Conservation (phyloP, 2,113 vertebrate species). For the Theropithecus gelada region DNA sequence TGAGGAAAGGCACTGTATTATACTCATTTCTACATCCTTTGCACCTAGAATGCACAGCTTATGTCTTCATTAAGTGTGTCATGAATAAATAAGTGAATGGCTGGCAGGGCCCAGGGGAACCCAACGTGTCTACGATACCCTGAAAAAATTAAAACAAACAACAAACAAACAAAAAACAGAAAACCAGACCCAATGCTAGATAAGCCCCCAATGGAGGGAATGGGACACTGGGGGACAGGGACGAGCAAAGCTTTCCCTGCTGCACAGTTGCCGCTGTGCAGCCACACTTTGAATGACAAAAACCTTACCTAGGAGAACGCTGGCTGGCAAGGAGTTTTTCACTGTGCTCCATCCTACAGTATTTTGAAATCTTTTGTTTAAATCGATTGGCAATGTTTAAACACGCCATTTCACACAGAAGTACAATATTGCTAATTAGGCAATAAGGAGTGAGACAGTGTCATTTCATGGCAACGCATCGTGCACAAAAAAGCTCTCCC, state of each 20-base stretch:
- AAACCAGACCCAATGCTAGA: background rate
- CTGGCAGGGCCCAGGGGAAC: background rate
- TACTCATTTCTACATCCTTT: background rate
- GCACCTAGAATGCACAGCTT: background rate
- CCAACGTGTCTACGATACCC: background rate
- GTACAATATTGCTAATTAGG: slow-evolving; percentile 62
- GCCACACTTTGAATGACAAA: background rate
- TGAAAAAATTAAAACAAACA: background rate
- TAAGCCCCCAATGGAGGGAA: background rate
- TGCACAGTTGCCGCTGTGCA: background rate
- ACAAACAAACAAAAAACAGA: background rate
- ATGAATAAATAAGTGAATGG: background rate
- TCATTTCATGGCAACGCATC: slow-evolving; percentile 51
- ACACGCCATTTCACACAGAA: slow-evolving; percentile 43
- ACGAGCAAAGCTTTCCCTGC: no score
- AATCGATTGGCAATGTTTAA: slow-evolving; percentile 65
- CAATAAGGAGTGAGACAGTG: slow-evolving; percentile 5
- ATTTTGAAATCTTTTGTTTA: slow-evolving; percentile 67
- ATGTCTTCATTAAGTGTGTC: background rate
- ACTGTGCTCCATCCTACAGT: background rate
- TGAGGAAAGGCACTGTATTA: background rate
- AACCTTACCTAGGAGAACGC: background rate
- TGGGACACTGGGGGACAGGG: rapidly evolving
- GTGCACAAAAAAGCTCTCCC: background rate
- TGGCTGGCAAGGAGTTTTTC: slow-evolving; percentile 29